These are phyloP conservation scores for Rhinatrema bivittatum DNA, from an alignment of 2,797 vertebrate genomes.

Conservation along the genomic window DNA sequence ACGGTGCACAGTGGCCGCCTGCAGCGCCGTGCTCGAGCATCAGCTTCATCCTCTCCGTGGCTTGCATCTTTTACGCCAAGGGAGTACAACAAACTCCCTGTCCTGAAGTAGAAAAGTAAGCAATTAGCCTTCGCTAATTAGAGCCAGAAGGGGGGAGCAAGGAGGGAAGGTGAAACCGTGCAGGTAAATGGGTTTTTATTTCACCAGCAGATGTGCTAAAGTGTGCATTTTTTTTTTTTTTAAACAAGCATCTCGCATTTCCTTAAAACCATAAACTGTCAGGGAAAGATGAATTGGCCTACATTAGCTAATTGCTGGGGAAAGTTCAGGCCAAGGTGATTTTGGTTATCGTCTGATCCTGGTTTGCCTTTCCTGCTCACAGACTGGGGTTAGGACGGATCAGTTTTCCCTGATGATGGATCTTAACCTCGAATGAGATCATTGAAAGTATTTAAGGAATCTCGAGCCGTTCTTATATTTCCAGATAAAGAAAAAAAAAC, in stretches of 20 bases:
- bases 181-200: constrained; percentile 34
- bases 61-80: too few species aligned
- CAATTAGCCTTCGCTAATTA: constrained; percentile 42
- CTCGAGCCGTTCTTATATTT: constrained; percentile 27
- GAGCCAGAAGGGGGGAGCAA: constrained; percentile 24
- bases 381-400: constrained; percentile 32
- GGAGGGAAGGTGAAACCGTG: constrained; percentile 25
- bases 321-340: constrained; percentile 68
- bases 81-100: too few species aligned
- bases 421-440: constrained; percentile 26
- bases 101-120: constrained; percentile 20
- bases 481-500: constrained; percentile 20
- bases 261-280: constrained; percentile 75
- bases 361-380: constrained; percentile 21
- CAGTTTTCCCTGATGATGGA: constrained; percentile 32
- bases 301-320: constrained; percentile 71
- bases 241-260: constrained; percentile 64
- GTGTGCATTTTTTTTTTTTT: constrained; percentile 53
- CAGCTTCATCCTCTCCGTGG: too few species aligned
- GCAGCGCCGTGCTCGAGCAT: too few species aligned
- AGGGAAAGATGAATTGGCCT: constrained; percentile 74
- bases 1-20: too few species aligned
- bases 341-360: constrained; percentile 50
- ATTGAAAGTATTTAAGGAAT: constrained; percentile 32
- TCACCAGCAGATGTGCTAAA: constrained; percentile 87